Evolutionary conservation across 2,888 invertebrate genomes (phyloP), one percentile per base, ranked within the genome.

Genomic region (Catocala fraxini): DNA sequence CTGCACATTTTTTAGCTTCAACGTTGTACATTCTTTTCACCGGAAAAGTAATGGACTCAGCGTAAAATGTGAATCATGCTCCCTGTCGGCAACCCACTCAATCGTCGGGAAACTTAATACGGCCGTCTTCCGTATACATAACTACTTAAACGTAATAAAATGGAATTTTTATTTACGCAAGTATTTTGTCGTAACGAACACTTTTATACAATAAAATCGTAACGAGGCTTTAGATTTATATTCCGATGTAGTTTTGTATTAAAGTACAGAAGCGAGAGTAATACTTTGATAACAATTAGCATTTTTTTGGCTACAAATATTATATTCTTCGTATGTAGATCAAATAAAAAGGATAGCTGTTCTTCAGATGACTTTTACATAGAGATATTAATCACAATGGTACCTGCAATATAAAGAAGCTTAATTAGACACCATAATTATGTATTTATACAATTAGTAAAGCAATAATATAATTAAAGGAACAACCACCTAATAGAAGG

Each of bases 41-140:
- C 70, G 63, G 63, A 72, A 73, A 76, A 75, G 66, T 77, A 77
- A 79, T 70, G 78, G 73, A 80, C 77, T 71, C 78, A 66, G 82
- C 80, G 75, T 83, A 81, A 84, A 84, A 84, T 86, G 83, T 86
- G 85, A 88, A 84, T 88, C 85, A 85, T 82, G 80, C 71, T 73
- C 71, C 71, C 79, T 82, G 85, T 82, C 81, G 79, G 82, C 85
- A 84, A 80, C 77, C 79, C 79, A 83, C 83, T 85, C 89, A 87
- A 88, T 85, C 83, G 80, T 73, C 69, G 62, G 81, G 86, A 81
- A 86, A 88, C 83, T 84, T 86, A 83, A 86, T 85, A 83, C 75
- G 60, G 53, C 63, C 54, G 60, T 81, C 81, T 86, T 88, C 85
- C 86, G 84, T 80, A 76, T 79, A 72, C 70, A 77, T 59, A 68